Evolutionary conservation across 2,888 invertebrate genomes (phyloP), one percentile per base, ranked within the genome.

Genomic region (Alentia gelatinosa): DNA sequence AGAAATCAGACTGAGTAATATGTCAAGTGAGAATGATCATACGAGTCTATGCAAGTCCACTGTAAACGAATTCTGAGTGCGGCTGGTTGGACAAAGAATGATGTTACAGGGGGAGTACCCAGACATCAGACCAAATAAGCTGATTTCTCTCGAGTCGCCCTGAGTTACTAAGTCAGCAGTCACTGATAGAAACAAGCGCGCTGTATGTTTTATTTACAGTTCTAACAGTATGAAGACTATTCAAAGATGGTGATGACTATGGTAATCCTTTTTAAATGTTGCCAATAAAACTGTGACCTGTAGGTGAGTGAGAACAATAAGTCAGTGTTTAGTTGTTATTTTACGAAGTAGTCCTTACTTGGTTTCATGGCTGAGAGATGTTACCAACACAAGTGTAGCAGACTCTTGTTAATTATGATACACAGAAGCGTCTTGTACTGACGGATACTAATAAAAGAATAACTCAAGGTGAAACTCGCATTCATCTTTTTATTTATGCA

Each of bases 291-390:
- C 86, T 30, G 42, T 50, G 50, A 86, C 42, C 86, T 33, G 86
- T 86, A 86, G 86, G 86, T 86, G 86, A 86, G 86, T 86, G 86
- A 86, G 15, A 47, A 86, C 79, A 79, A 79, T 79, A 79, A 37
- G 3, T 79, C 15, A 1, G 79, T 79, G 79, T 79, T 79, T 3
- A 5, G 1, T 79, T 79, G 39, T 79, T 37, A 4, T 79, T 79
- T 39, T 19, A 79, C 15, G 15, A 5, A 9, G 63, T 19, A 47
- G 47, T n/a, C n/a, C n/a, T n/a, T n/a, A n/a, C n/a, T n/a, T n/a
- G n/a, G n/a, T n/a, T n/a, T n/a, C n/a, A n/a, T n/a, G n/a, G n/a
- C n/a, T n/a, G n/a, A n/a, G n/a, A n/a, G n/a, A n/a, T n/a, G n/a
- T n/a, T n/a, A n/a, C n/a, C n/a, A n/a, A n/a, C n/a, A n/a, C n/a